Evolutionary conservation across 2,888 invertebrate species (phyloP), one percentile per base, ranked within the genome.

Genomic region (Labia minor): DNA sequence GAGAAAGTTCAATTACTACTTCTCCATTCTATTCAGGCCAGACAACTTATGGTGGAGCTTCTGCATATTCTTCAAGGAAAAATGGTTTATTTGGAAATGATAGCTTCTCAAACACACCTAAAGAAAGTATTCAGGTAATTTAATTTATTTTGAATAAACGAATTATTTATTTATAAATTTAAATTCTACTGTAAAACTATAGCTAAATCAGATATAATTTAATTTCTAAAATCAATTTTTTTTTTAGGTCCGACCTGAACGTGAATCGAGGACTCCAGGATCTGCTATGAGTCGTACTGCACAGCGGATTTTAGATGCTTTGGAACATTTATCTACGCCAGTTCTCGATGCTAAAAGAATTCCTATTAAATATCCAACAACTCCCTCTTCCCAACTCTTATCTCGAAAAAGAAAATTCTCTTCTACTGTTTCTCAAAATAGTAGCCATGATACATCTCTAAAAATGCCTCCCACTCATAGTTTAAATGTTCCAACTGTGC

Each of bases 321-420:
- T 95, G 67, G 90, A 93, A 75, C 85, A 88, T 72, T 91, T 89
- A 78, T 87, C 90, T 0, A 89, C 92, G 1, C 91, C 93, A 0
- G 78, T 92, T 65, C 81, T 81, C 62, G 92, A 92, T 76, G 91
- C 88, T 1, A 88, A 85, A 74, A 87, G 87, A 74, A 89, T 92
- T 76, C 89, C 90, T 1, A 4, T 20, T 19, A 73, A 73, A 68
- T 70, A 68, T 10, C 68, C 75, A 33, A 74, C 75, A 6, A 62
- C 68, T 16, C 21, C 21, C 1, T 65, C 64, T 21, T 16, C 66
- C n/a, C 37, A 65, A 62, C 64, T 37, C 0, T 21, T 64, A 33
- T 64, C 67, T 16, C 49, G 67, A 37, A 67, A 77, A 76, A 72
- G 84, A 83, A 72, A 76, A 19, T 14, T 63, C 10, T 66, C 67